Base-by-base conservation (phyloP, 2,888 invertebrate genomes). In the Habrosyne pyritoides region DNA sequence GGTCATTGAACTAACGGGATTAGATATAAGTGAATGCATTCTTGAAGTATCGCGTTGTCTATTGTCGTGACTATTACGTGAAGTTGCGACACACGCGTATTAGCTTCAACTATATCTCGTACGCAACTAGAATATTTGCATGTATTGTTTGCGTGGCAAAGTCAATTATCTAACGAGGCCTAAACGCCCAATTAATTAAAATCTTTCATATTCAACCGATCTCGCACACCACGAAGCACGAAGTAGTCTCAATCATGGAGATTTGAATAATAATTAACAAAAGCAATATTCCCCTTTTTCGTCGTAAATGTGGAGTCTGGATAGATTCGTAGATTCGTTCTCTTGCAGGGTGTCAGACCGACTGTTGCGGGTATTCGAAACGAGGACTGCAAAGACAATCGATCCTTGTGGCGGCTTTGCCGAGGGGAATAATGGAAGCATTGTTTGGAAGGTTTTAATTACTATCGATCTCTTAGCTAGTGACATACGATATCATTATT, bases 1-100 rank as follows among this genome's bases (percentile, higher is more conserved):
- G 87, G 84, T 84, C 86, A 80, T 83, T 86, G 88, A 87, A 87
- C 88, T 87, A 86, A 86, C 84, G 83, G 85, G 80, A 79, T 75
- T 77, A 33, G 33, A 33, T 33, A 33, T 33, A 74, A 79, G 72
- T 73, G 76, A 73, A 72, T 79, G 79, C 76, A 79, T 75, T 79
- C 66, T 66, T 69, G 73, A 67, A 64, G 73, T 77, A 42, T 42
- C 66, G 60, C 65, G 67, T 57, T 53, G 59, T 54, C 62, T 54
- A 60, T 66, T 70, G 62, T 75, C 75, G 75, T 75, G 75, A 73
- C 71, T 14, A 42, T 42, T 42, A 42, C 69, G 63, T 66, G 62
- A 66, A 60, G 68, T 64, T 66, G 63, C 60, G 64, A 71, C 71
- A 74, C 61, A 55, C 56, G 56, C 56, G 68, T 67, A 71, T 69